Base-by-base conservation (phyloP, 2,888 invertebrate genomes). In the Drosophila aldrichi region DNA sequence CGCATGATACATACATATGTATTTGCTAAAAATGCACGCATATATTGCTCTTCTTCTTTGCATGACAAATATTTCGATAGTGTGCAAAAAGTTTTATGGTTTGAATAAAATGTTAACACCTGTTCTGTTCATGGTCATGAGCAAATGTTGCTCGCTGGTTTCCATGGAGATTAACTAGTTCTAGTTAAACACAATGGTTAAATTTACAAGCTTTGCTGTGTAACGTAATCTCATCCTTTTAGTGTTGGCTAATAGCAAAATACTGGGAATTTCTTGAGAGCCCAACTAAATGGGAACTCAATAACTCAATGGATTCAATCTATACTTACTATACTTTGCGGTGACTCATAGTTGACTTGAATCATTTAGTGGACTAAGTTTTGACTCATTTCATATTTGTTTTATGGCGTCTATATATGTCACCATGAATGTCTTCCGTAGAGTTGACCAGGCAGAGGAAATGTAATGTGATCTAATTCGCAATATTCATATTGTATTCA, bases 301-400 rank as follows among this genome's bases (percentile, higher is more conserved):
- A 1, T 40, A 40, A n/a, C n/a, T n/a, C n/a, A n/a, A 8, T 40
- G 40, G 6, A 40, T n/a, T 40, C 1, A 8, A n/a, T 16, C 3
- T 40, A 14, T 1, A n/a, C n/a, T n/a, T 0, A 3, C 0, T n/a
- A 1, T 8, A n/a, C 7, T 2, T 38, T 40, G 40, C 3, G 0
- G 8, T 40, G 40, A 40, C 18, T 49, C 49, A 49, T 20, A 14
- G 3, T 20, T 20, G 18, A 18, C 3, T 49, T 34, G 14, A 14
- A 34, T 18, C 32, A 20, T 49, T 34, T 14, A 3, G 0, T 34
- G 12, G 18, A 8, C n/a, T 14, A 32, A 20, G 3, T 8, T 4
- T 49, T 49, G 14, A 49, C 14, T 49, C 49, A 49, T 8, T 29
- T 9, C 9, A 46, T 29, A n/a, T 29, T 25, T 25, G 9, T 46